These are phyloP conservation scores for Microchrysa polita DNA, from an alignment of 2,888 invertebrate species.

Conservation along the genomic window DNA sequence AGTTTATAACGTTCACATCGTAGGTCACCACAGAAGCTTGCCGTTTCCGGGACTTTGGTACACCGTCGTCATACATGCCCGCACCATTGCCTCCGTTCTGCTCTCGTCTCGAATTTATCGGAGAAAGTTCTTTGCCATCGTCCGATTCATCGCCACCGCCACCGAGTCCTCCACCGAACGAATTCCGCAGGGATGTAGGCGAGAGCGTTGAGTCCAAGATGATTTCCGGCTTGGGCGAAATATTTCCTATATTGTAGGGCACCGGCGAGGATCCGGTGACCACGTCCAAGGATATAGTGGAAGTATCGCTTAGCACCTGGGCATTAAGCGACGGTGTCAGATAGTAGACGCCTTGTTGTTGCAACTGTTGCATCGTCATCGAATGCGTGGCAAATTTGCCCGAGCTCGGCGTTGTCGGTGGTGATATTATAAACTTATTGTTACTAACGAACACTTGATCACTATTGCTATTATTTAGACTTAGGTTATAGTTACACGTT, in stretches of 20 bases:
- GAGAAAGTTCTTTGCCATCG: conserved; percentile 54
- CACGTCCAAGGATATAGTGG: conserved; percentile 63
- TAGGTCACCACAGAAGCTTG: conserved; percentile 64
- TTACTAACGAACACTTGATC: conserved; percentile 60
- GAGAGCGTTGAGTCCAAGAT: conserved; percentile 63
- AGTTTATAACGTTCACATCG: conserved; percentile 64
- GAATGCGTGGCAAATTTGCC: conserved; percentile 51
- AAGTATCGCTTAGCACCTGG: conserved; percentile 60
- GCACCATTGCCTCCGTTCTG: conserved; percentile 27
- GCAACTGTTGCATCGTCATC: conserved; percentile 50
- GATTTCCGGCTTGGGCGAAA: conserved; percentile 63
- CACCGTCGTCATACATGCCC: conserved; percentile 27
- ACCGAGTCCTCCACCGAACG: background rate
- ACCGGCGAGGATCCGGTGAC: conserved; percentile 58
- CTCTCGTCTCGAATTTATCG: conserved; percentile 30
- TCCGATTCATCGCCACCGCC: conserved; percentile 47
- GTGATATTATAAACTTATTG: conserved; percentile 59
- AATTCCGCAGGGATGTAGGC: conserved; percentile 56
- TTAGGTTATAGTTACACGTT: conserved; percentile 21
- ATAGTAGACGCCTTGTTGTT: conserved; percentile 62
- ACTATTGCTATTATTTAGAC: conserved; percentile 56
- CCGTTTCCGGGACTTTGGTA: conserved; percentile 60
- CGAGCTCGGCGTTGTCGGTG: conserved; percentile 61
- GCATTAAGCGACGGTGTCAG: conserved; percentile 58
- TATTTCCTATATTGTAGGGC: conserved; percentile 52